A percentile compares a stretch with the other conserved stretches of the same genome.
Evolutionary conservation across 2,113 vertebrate species (phyloP).

Genomic region (Nothocercus nigrocapillus): DNA sequence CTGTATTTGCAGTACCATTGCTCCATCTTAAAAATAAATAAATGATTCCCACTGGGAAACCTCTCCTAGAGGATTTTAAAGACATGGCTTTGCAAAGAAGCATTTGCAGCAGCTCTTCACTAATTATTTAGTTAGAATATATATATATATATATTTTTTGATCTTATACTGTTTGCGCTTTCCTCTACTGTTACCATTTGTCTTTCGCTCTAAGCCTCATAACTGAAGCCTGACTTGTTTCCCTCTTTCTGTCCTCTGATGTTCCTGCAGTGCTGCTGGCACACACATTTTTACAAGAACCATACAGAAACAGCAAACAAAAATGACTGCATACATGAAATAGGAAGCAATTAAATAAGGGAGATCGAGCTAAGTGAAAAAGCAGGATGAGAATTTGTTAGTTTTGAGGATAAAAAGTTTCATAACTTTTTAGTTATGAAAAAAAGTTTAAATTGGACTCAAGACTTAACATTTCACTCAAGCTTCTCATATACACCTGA

Average conservation of each 20-base stretch:
- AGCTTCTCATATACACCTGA: neutral
- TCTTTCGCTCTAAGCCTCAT: neutral
- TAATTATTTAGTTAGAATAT: neutral
- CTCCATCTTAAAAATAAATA: neutral
- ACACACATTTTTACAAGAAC: fast-evolving
- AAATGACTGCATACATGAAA: neutral
- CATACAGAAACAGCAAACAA: neutral
- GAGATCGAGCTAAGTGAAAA: neutral
- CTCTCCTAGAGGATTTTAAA: neutral
- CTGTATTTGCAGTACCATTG: neutral
- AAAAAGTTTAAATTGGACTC: neutral
- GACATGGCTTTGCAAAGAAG: neutral
- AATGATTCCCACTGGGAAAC: neutral
- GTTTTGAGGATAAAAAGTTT: neutral
- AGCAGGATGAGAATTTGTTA: neutral
- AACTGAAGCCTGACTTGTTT: neutral
- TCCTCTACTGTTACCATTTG: neutral
- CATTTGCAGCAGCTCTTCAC: neutral
- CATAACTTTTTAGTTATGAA: neutral
- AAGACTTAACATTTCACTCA: neutral
- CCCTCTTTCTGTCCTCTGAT: neutral
- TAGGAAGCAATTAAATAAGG: neutral
- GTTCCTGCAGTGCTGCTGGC: neutral
- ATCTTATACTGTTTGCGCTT: neutral
- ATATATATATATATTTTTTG: too few species aligned